Evolutionary conservation across 2,888 invertebrate species (phyloP), one percentile per base, ranked within the genome.

Genomic region (Pyrrhosoma nymphula): DNA sequence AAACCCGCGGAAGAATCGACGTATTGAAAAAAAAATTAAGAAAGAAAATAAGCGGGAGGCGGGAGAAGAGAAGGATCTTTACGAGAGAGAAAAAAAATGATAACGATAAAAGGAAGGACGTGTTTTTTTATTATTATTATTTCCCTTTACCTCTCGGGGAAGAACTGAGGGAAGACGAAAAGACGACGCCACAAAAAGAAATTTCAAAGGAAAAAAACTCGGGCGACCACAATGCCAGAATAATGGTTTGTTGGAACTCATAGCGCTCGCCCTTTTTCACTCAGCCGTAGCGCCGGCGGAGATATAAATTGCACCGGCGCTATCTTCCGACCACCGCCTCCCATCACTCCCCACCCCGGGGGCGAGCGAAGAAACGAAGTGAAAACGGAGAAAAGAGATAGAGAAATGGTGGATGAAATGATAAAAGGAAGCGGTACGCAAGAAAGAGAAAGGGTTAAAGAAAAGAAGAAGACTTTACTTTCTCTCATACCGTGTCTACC

Each of bases 211-310:
- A 93, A 4, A 47, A 69, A 69, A 93, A 69, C 47, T 47, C 93
- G 47, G 39, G 39, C 93, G 69, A 93, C 93, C 93, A 63, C 60
- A 93, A 69, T 93, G 26, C 47, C 93, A 69, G 39, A 23, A 69
- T 47, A 69, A 75, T 75, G 75, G 63, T 69, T 93, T 93, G 47
- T 93, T 75, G 93, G 75, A 93, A 47, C 93, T 82, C 82, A 35
- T 82, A 82, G 30, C 82, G 82, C 82, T 14, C 35, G 82, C 82
- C 82, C 82, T 82, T 63, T 91, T 93, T 93, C 93, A 39, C n/a
- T 63, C 39, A 18, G 60, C 39, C 93, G 30, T 39, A 93, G 30
- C 30, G 26, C 14, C 82, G 35, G 82, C 69, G 93, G 63, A 35
- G 91, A 91, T 39, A 91, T 91, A 63, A 91, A 63, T 91, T 63